Conservation (phyloP, 2,888 invertebrate species). For the Anagyrus pseudococci region DNA sequence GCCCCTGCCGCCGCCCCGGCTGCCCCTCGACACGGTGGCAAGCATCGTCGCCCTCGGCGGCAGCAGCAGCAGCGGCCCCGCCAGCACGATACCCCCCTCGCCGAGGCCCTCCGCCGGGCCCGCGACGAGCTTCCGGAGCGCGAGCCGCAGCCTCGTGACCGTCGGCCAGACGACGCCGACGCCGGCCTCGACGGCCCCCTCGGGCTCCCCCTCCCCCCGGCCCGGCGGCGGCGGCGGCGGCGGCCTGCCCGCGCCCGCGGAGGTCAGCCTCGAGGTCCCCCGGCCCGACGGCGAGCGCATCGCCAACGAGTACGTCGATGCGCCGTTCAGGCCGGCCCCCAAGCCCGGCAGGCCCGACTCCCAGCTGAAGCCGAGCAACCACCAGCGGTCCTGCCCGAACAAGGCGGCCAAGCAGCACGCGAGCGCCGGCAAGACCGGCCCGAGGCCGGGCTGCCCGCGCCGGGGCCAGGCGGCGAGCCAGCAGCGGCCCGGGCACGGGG, state of each 20-base stretch:
- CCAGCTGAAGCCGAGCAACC: slow-evolving; percentile 13
- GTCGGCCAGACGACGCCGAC: slow-evolving; percentile 50
- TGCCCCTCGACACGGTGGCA: slow-evolving; percentile 30
- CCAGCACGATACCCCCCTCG: slow-evolving; percentile 43
- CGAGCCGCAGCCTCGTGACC: slow-evolving; percentile 1
- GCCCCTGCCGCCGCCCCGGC: slow-evolving; percentile 56
- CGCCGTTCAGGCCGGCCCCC: slow-evolving; percentile 68
- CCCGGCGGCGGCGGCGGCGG: slow-evolving; percentile 30
- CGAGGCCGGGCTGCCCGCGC: slow-evolving; percentile 43
- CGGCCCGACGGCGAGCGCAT: slow-evolving; percentile 86
- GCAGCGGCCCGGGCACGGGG: slow-evolving; percentile 1
- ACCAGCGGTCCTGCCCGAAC: slow-evolving; percentile 23
- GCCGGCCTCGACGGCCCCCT: slow-evolving; percentile 60
- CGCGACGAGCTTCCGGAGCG: slow-evolving; percentile 12
- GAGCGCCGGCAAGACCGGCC: neutral
- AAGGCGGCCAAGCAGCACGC: neutral
- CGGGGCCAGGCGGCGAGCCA: slow-evolving; percentile 43
- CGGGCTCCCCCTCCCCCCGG: slow-evolving; percentile 54
- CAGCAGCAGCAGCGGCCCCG: slow-evolving; percentile 30
- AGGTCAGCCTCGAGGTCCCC: slow-evolving; percentile 71
- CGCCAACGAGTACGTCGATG: slow-evolving; percentile 93
- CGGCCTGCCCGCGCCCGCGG: slow-evolving; percentile 48
- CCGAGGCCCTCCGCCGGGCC: slow-evolving; percentile 61
- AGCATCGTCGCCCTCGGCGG: slow-evolving; percentile 11
- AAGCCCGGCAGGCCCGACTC: slow-evolving; percentile 21